These are phyloP conservation scores for Dendroctonus ponderosae DNA, from an alignment of 1,140 invertebrate species.

Conservation along the genomic window DNA sequence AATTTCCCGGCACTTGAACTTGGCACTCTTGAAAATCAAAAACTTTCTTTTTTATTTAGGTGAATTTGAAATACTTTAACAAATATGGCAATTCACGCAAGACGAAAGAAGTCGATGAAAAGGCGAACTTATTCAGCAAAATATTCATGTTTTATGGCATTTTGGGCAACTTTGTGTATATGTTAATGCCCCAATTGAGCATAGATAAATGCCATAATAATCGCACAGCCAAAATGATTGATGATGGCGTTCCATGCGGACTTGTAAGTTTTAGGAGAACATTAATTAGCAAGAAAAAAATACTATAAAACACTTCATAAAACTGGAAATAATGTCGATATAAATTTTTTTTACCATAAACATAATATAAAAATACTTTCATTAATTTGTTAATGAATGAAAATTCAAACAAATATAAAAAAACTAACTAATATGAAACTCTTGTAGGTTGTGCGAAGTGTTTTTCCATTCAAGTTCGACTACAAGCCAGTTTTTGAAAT, in stretches of 20 bases:
- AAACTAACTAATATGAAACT: neutral
- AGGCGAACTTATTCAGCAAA: constrained; percentile 39
- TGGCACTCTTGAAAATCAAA: neutral
- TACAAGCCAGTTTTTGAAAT: constrained; percentile 39
- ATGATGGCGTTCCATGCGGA: constrained; percentile 39
- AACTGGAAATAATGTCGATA: too few species aligned
- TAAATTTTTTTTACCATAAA: too few species aligned
- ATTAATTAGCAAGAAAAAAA: too few species aligned
- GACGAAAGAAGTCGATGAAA: constrained; percentile 31
- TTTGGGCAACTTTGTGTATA: constrained; percentile 41
- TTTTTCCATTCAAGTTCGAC: constrained; percentile 40
- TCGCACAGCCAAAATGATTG: constrained; percentile 26
- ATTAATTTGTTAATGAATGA: too few species aligned
- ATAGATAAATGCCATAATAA: constrained; percentile 29
- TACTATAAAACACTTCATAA: too few species aligned
- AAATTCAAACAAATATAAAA: too few species aligned
- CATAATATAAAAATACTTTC: too few species aligned
- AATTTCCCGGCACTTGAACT: too few species aligned
- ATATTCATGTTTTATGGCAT: constrained; percentile 40
- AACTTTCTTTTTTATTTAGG: constrained; percentile 4
- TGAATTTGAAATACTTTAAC: constrained; percentile 25
- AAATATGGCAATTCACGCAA: constrained; percentile 27
- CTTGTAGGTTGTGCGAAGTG: constrained; percentile 35
- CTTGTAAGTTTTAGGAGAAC: constrained; percentile 27
- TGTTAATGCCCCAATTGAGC: constrained; percentile 37